Conservation (phyloP, 2,888 invertebrate species). For the Cephalotes varians region DNA sequence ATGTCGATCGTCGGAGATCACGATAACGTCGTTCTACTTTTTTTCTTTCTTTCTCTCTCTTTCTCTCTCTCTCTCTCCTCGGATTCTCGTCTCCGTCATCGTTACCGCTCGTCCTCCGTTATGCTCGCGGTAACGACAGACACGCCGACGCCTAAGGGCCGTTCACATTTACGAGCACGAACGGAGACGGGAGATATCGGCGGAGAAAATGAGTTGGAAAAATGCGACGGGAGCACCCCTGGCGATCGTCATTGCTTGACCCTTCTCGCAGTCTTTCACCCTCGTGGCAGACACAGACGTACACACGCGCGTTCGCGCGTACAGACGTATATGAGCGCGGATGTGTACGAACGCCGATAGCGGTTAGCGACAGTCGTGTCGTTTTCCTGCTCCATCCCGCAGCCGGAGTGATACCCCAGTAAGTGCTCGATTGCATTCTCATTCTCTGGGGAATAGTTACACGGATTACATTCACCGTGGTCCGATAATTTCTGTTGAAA, state of each 20-base stretch:
- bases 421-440: constrained; percentile 80
- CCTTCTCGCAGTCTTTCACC: constrained; percentile 67
- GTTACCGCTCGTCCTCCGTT: constrained; percentile 71
- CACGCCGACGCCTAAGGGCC: constrained; percentile 81
- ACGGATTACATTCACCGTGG: constrained; percentile 77
- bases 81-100: constrained; percentile 62
- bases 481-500: constrained; percentile 80
- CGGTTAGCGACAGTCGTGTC: constrained; percentile 62
- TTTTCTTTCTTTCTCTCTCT: constrained; percentile 22
- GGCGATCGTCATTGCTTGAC: constrained; percentile 79
- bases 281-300: constrained; percentile 31
- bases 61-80: constrained; percentile 34
- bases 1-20: constrained; percentile 66
- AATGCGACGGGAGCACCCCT: constrained; percentile 77
- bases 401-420: constrained; percentile 73
- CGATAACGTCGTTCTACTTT: constrained; percentile 67
- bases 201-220: constrained; percentile 81
- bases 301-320: neutral
- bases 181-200: constrained; percentile 77
- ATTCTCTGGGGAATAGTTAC: constrained; percentile 80
- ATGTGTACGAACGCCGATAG: constrained; percentile 53
- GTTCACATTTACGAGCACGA: constrained; percentile 81
- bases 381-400: constrained; percentile 52
- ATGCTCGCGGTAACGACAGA: constrained; percentile 76
- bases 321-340: neutral